Evolutionary conservation across 2,888 invertebrate species (phyloP).

Genomic region (Hirtodrosophila duncani): DNA sequence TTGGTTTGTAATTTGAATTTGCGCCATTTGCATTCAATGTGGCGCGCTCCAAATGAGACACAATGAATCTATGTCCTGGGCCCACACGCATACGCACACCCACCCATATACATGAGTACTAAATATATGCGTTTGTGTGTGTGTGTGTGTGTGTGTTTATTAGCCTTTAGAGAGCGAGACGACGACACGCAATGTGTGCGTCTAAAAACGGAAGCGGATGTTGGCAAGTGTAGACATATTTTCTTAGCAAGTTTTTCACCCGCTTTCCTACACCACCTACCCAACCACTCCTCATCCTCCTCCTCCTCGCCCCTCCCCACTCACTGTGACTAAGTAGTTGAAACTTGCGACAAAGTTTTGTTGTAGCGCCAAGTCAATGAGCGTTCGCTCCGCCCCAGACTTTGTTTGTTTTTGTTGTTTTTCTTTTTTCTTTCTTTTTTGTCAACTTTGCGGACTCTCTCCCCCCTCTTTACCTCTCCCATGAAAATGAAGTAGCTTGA

Average conservation of each 20-base stretch:
- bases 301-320: neutral
- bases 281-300: neutral
- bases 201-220: conserved; percentile 56
- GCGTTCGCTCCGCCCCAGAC: conserved; percentile 19
- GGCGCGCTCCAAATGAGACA: conserved; percentile 41
- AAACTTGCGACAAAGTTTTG: conserved; percentile 45
- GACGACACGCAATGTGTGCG: conserved; percentile 14
- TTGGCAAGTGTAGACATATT: conserved; percentile 65
- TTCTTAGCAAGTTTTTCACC: conserved; percentile 52
- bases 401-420: conserved; percentile 10
- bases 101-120: neutral
- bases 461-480: neutral
- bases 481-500: conserved; percentile 59
- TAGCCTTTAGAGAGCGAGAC: conserved; percentile 39
- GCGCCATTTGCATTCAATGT: conserved; percentile 54
- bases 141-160: conserved; percentile 24
- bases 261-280: neutral
- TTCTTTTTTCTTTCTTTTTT: conserved; percentile 41
- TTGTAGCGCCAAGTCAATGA: conserved; percentile 61
- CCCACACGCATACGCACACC: conserved; percentile 2
- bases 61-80: conserved; percentile 49
- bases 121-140: neutral
- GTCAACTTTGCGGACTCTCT: conserved; percentile 34
- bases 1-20: conserved; percentile 61
- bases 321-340: conserved; percentile 4